Conservation (phyloP, 2,888 invertebrate species). For the Cenopis cana region DNA sequence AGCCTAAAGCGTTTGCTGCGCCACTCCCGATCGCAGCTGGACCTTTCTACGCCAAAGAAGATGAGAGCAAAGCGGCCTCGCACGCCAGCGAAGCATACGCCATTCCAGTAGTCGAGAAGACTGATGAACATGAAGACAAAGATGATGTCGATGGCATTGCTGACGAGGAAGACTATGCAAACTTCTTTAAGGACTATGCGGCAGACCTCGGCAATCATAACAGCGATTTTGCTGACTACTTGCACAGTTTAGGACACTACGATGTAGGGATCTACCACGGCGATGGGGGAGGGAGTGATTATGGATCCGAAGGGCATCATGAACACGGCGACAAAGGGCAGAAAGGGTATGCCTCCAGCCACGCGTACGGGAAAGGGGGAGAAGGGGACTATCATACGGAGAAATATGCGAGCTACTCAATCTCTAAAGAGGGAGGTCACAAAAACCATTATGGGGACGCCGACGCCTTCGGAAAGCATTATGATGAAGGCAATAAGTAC, state of each 20-base stretch:
- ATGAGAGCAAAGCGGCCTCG: slow-evolving; percentile 65
- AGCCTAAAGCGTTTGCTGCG: slow-evolving; percentile 69
- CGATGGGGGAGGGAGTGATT: slow-evolving; percentile 73
- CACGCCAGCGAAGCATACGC: slow-evolving; percentile 60
- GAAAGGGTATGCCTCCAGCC: slow-evolving; percentile 78
- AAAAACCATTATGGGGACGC: slow-evolving; percentile 81
- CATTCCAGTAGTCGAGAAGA: slow-evolving; percentile 74
- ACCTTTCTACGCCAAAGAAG: slow-evolving; percentile 64
- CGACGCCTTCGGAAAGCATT: slow-evolving; percentile 80
- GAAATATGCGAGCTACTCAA: slow-evolving; percentile 81
- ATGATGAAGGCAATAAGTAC: slow-evolving; percentile 78
- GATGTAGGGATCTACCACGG: slow-evolving; percentile 63
- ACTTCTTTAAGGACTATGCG: slow-evolving; percentile 65
- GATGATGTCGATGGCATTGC: slow-evolving; percentile 65
- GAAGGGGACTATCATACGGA: slow-evolving; percentile 83
- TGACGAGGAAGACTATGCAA: slow-evolving; percentile 69
- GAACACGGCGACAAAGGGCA: slow-evolving; percentile 81
- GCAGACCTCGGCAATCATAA: slow-evolving; percentile 68
- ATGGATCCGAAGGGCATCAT: slow-evolving; percentile 71
- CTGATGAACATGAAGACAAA: slow-evolving; percentile 53
- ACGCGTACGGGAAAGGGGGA: slow-evolving; percentile 82
- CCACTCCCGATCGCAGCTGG: slow-evolving; percentile 62
- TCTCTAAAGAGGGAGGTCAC: slow-evolving; percentile 80
- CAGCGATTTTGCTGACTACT: slow-evolving; percentile 69
- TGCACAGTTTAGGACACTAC: slow-evolving; percentile 64